Evolutionary conservation across 2,888 invertebrate genomes (phyloP).

Genomic region (Ornithoptera priamus): DNA sequence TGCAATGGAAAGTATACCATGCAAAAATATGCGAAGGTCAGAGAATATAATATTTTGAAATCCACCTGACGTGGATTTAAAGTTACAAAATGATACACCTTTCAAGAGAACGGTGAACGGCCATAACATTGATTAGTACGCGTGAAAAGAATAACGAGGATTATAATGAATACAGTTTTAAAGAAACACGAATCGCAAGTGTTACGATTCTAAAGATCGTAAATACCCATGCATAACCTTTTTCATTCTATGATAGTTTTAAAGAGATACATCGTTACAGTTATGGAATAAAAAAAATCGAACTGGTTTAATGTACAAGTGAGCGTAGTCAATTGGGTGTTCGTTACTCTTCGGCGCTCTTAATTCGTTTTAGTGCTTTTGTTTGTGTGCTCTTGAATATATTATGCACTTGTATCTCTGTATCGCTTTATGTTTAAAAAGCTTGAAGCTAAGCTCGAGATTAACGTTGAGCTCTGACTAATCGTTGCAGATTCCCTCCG

Average conservation of each 20-base stretch:
- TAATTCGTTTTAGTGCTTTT: conserved; percentile 25
- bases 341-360: conserved; percentile 26
- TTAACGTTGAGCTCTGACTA: conserved; percentile 36
- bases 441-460: conserved; percentile 33
- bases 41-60: conserved; percentile 4
- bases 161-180: conserved; percentile 14
- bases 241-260: conserved; percentile 26
- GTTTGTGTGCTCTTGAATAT: conserved; percentile 29
- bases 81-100: conserved; percentile 6
- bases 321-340: conserved; percentile 28
- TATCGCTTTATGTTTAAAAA: conserved; percentile 35
- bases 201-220: conserved; percentile 13
- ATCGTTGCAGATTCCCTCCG: conserved; percentile 34
- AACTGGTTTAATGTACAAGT: conserved; percentile 22
- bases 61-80: conserved; percentile 1
- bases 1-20: background rate
- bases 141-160: conserved; percentile 14
- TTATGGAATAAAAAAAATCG: conserved; percentile 27
- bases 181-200: conserved; percentile 6
- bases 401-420: conserved; percentile 33
- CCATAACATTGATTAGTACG: conserved; percentile 13
- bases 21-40: conserved; percentile 5
- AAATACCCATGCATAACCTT: background rate
- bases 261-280: conserved; percentile 25
- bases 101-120: conserved; percentile 8